Conservation (phyloP, 2,888 invertebrate species). For the Choristoneura rosaceana region DNA sequence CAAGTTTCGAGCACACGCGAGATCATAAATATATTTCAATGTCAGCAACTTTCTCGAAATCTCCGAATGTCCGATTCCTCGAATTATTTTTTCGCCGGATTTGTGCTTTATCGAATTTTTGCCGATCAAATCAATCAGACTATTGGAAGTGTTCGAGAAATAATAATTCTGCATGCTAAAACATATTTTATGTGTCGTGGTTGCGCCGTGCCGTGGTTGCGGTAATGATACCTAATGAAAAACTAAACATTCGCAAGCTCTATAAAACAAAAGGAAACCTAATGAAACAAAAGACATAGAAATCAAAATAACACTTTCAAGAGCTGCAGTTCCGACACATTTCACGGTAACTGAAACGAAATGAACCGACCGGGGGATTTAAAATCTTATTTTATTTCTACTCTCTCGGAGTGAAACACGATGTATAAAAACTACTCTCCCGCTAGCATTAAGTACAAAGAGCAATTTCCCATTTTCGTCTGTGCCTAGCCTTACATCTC, state of each 20-base stretch:
- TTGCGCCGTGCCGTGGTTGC: too few species aligned
- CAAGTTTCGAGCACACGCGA: too few species aligned
- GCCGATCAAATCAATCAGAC: too few species aligned
- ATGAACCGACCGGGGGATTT: conserved; percentile 1
- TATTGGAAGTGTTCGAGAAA: too few species aligned
- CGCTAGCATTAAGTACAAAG: conserved; percentile 62
- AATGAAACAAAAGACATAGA: neutral
- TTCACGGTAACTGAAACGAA: neutral
- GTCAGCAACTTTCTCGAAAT: too few species aligned
- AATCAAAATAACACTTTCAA: conserved; percentile 4
- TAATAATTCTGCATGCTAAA: too few species aligned
- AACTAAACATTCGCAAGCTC: neutral
- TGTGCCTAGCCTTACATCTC: conserved; percentile 60
- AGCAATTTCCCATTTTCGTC: conserved; percentile 72
- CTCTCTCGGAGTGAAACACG: conserved; percentile 16
- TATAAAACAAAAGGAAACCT: neutral
- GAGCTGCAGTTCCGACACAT: neutral
- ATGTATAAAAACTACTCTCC: conserved; percentile 47
- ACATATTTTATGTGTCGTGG: too few species aligned
- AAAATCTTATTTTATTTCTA: conserved; percentile 26
- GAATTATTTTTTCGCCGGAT: too few species aligned
- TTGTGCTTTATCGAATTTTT: too few species aligned
- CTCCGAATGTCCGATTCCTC: too few species aligned
- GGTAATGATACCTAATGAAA: too few species aligned
- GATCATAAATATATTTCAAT: too few species aligned